Evolutionary conservation across 2,797 vertebrate genomes (phyloP).

Genomic region (Eupleurogrammus muticus): DNA sequence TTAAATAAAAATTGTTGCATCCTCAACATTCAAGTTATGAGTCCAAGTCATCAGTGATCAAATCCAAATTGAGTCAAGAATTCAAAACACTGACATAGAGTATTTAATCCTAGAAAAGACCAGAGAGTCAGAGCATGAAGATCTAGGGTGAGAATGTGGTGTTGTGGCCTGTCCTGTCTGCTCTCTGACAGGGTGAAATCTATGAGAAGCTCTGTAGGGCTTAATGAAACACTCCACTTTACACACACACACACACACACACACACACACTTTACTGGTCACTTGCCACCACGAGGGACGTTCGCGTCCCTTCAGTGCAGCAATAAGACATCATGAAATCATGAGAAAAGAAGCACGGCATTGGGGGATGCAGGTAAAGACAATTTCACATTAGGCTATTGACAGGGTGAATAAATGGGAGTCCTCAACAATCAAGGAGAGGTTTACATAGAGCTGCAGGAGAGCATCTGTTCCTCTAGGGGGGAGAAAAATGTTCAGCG

Average conservation of each 20-base stretch:
- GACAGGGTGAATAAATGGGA: not conserved
- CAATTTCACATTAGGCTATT: not conserved
- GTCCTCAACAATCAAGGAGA: no score
- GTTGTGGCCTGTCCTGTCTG: not conserved
- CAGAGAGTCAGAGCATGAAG: not conserved
- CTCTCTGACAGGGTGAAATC: conserved; percentile 25
- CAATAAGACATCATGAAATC: not conserved
- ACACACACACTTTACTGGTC: not conserved
- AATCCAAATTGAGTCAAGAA: no score
- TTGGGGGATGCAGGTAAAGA: not conserved
- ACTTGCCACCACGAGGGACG: not conserved
- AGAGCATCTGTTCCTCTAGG: not conserved
- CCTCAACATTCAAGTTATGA: no score
- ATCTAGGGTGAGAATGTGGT: not conserved
- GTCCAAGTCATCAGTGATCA: no score
- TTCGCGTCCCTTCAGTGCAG: not conserved
- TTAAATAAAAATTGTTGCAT: no score
- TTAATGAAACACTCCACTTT: conserved; percentile 47
- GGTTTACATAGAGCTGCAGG: no score
- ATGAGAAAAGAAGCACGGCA: not conserved
- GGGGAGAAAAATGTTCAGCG: not conserved
- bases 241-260: not conserved
- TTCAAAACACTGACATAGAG: not conserved
- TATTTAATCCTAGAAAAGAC: not conserved
- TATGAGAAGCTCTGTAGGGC: not conserved